Conservation (phyloP, 2,113 vertebrate species). For the Triplophysa siluroides region DNA sequence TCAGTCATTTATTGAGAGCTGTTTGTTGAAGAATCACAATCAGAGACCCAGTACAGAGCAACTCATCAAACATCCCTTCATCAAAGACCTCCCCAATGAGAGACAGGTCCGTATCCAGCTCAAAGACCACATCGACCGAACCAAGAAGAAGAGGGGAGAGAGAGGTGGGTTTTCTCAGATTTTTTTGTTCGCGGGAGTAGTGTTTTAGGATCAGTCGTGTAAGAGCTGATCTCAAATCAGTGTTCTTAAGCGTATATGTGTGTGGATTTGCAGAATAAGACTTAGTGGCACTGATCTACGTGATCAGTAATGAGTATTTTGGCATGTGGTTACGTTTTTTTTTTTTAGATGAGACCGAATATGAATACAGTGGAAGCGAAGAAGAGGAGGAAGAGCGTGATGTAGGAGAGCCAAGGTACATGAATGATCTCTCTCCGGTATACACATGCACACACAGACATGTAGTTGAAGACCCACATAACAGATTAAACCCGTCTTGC, state of each 20-base stretch:
- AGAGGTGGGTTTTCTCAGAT: constrained; percentile 71
- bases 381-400: constrained; percentile 98
- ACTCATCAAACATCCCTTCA: constrained; percentile 96
- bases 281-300: no score
- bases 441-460: neutral
- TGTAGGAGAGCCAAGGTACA: constrained; percentile 91
- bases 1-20: constrained; percentile 97
- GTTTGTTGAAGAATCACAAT: constrained; percentile 94
- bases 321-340: neutral
- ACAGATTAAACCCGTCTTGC: neutral
- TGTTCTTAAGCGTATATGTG: neutral
- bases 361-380: constrained; percentile 97
- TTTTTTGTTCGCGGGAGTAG: neutral
- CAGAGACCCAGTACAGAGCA: constrained; percentile 96
- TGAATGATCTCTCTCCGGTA: neutral
- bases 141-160: constrained; percentile 96
- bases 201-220: neutral
- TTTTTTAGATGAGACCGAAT: constrained; percentile 91
- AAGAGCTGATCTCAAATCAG: neutral
- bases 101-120: constrained; percentile 98
- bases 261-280: no score
- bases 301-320: no score
- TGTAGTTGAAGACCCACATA: no score
- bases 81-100: constrained; percentile 94
- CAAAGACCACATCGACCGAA: constrained; percentile 98